Conservation (phyloP, 1,140 invertebrate genomes). For the Lordiphosa clarofinis region DNA sequence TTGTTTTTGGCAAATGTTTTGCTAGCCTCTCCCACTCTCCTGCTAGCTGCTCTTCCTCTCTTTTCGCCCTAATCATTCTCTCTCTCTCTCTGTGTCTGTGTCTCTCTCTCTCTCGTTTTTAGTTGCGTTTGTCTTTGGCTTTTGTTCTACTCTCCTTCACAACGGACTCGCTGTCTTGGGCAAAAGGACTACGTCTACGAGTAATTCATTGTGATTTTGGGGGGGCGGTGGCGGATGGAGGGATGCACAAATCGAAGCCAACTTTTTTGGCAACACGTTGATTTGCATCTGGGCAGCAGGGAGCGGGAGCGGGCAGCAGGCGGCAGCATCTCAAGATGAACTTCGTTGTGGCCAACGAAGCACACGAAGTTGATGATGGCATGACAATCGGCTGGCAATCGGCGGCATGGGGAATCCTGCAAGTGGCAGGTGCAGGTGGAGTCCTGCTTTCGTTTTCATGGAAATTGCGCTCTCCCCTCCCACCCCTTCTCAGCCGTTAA, state of each 20-base stretch:
- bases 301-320: too few relatives aligned
- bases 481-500: too few relatives aligned
- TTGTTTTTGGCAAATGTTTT: slow-evolving; percentile 54
- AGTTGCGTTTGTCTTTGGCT: slow-evolving; percentile 9
- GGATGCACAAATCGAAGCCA: background rate
- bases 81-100: background rate
- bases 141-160: slow-evolving; percentile 8
- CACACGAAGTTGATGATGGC: background rate
- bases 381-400: background rate
- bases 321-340: too few relatives aligned
- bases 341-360: too few relatives aligned
- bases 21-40: slow-evolving; percentile 16
- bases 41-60: background rate
- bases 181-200: slow-evolving; percentile 8
- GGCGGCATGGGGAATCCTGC: slow-evolving; percentile 45
- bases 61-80: slow-evolving; percentile 9
- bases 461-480: slow-evolving; percentile 8
- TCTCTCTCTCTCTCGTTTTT: too few relatives aligned
- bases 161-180: slow-evolving; percentile 5
- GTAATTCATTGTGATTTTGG: background rate
- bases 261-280: too few relatives aligned
- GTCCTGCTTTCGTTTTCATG: slow-evolving; percentile 30
- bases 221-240: background rate
- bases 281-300: too few relatives aligned
- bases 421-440: slow-evolving; percentile 48